A percentile compares a stretch with the other conserved stretches of the same genome.
These are phyloP conservation scores for Discoglossus pictus DNA, from an alignment of 2,797 vertebrate genomes.

Conservation along the genomic window DNA sequence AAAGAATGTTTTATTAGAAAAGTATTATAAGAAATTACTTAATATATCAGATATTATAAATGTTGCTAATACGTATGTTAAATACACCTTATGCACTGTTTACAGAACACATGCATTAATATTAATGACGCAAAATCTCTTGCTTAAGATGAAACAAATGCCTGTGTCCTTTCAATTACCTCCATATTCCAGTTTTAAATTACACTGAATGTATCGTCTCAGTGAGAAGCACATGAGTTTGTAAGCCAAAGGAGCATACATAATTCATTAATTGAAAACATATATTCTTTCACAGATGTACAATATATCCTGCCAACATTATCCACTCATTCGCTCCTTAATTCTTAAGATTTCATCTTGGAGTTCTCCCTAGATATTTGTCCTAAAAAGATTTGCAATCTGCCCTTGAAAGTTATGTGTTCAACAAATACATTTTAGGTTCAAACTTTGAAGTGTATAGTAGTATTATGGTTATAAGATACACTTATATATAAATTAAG, in stretches of 20 bases:
- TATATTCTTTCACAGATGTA: slow-evolving; percentile 46
- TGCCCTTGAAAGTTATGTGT: slow-evolving; percentile 39
- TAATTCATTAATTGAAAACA: slow-evolving; percentile 50
- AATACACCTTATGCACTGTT: slow-evolving; percentile 33
- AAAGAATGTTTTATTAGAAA: slow-evolving; percentile 61
- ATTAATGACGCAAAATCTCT: slow-evolving; percentile 21
- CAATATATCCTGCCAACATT: slow-evolving; percentile 41
- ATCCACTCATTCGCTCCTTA: slow-evolving; percentile 39
- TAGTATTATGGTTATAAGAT: too few relatives aligned
- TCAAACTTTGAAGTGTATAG: slow-evolving; percentile 17
- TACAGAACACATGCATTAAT: slow-evolving; percentile 5
- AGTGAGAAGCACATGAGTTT: slow-evolving; percentile 21
- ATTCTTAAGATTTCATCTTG: slow-evolving; percentile 37
- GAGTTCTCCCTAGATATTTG: slow-evolving; percentile 45
- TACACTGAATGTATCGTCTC: slow-evolving; percentile 31
- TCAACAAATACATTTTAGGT: slow-evolving; percentile 33
- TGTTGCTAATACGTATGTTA: slow-evolving; percentile 55
- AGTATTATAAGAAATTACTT: slow-evolving; percentile 65
- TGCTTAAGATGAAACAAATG: slow-evolving; percentile 26
- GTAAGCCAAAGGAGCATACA: slow-evolving; percentile 30
- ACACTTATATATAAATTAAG: too few relatives aligned
- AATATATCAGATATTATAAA: slow-evolving; percentile 67
- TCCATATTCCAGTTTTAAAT: slow-evolving; percentile 30
- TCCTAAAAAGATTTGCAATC: slow-evolving; percentile 45
- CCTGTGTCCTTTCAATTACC: slow-evolving; percentile 22